A percentile compares a stretch with the other conserved stretches of the same genome.
These are phyloP conservation scores for Drosophila kepulauana DNA, from an alignment of 1,140 invertebrate species.

Conservation along the genomic window DNA sequence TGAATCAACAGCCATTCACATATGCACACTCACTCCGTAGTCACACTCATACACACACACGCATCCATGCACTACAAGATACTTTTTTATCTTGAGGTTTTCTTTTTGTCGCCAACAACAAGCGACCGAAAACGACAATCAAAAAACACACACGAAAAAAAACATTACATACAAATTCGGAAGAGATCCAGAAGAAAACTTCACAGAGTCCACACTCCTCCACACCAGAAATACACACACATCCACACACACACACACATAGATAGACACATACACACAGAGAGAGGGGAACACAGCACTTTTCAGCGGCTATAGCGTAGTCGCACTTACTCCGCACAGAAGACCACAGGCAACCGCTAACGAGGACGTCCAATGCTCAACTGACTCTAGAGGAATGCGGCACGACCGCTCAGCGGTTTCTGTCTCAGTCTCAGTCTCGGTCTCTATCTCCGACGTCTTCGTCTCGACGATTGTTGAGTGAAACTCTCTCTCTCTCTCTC, in stretches of 20 bases:
- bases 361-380: constrained; percentile 84
- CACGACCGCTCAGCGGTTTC: constrained; percentile 36
- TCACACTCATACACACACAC: constrained; percentile 4
- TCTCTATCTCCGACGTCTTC: not conserved
- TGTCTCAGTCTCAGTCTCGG: not conserved
- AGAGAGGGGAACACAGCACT: constrained; percentile 22
- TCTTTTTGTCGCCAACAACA: constrained; percentile 48
- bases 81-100: constrained; percentile 73
- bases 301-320: constrained; percentile 11
- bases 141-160: constrained; percentile 14
- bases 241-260: constrained; percentile 10
- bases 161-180: constrained; percentile 7
- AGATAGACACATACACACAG: constrained; percentile 5
- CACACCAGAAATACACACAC: constrained; percentile 36
- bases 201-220: constrained; percentile 52
- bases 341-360: constrained; percentile 79
- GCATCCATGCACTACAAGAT: constrained; percentile 45
- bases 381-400: constrained; percentile 70
- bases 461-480: constrained; percentile 57
- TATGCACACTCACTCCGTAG: constrained; percentile 1
- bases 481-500: constrained; percentile 53
- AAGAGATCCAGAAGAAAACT: constrained; percentile 66
- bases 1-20: constrained; percentile 59
- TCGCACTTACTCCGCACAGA: constrained; percentile 74
- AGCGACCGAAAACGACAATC: constrained; percentile 25